Conservation (phyloP, 2,888 invertebrate species). For the Sepiola atlantica region DNA sequence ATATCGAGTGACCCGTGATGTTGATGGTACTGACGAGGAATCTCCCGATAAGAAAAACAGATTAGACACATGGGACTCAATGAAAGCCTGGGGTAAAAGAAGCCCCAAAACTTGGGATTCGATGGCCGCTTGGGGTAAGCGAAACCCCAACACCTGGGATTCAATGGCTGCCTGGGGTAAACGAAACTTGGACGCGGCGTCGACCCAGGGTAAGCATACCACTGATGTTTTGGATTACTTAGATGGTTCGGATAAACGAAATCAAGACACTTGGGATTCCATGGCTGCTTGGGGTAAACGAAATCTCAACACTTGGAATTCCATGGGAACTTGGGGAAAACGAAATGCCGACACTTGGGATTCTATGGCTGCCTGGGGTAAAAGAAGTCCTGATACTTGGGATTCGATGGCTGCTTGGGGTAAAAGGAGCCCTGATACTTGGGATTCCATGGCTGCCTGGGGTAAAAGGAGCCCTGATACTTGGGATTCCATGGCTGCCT, state of each 20-base stretch:
- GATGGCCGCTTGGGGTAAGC: neutral
- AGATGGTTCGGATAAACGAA: no score
- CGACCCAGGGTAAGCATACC: neutral
- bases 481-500: neutral
- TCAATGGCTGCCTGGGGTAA: neutral
- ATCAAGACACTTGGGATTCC: neutral
- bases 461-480: neutral
- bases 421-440: neutral
- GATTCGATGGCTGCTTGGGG: neutral
- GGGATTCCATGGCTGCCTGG: no score
- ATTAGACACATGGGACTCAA: neutral
- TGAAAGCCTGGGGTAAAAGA: neutral
- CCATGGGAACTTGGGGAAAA: neutral
- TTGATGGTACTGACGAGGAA: neutral
- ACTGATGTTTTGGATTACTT: no score
- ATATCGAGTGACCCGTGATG: neutral
- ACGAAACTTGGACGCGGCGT: neutral
- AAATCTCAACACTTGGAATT: neutral
- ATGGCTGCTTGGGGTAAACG: neutral
- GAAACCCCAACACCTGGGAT: slow-evolving; percentile 1
- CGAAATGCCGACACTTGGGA: neutral
- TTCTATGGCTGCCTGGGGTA: neutral
- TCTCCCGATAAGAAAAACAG: neutral
- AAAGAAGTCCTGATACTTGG: neutral
- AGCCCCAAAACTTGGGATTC: neutral